Conservation (phyloP, 92 coral and sea anemone genomes). For the Palythoa grandis region DNA sequence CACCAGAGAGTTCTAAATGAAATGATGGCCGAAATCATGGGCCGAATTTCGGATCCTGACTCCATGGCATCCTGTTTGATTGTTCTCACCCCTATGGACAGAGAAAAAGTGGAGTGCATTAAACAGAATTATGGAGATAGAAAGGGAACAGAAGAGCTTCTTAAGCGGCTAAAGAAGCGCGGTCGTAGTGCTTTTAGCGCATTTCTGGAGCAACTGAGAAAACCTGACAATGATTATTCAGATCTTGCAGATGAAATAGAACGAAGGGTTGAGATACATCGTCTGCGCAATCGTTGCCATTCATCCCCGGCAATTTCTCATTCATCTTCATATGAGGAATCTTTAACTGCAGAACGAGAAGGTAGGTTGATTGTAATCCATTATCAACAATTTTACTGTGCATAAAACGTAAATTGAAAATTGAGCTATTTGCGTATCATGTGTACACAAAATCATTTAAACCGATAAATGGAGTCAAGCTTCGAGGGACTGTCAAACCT, state of each 20-base stretch:
- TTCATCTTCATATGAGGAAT: not conserved
- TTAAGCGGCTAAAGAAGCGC: constrained; percentile 22
- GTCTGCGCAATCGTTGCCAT: not conserved
- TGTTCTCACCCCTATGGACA: constrained; percentile 6
- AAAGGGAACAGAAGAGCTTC: constrained; percentile 6
- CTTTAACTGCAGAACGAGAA: not conserved
- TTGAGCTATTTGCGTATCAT: too few species aligned
- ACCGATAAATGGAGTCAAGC: too few species aligned
- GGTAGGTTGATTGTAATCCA: not conserved
- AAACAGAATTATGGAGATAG: not conserved
- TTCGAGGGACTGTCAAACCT: too few species aligned
- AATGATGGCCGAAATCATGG: not conserved
- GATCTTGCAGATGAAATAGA: constrained; percentile 17
- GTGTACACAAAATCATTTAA: too few species aligned
- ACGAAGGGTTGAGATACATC: not conserved
- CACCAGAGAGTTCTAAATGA: not conserved
- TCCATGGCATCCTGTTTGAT: not conserved
- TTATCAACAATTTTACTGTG: too few species aligned
- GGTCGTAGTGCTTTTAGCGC: not conserved
- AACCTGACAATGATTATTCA: not conserved
- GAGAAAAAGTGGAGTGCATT: not conserved
- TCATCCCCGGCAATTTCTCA: constrained; percentile 1
- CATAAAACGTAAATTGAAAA: too few species aligned
- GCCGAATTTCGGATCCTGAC: constrained; percentile 11
- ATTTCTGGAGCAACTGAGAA: not conserved